These are phyloP conservation scores for Lerista edwardsae DNA, from an alignment of 2,797 vertebrate genomes.

Conservation along the genomic window DNA sequence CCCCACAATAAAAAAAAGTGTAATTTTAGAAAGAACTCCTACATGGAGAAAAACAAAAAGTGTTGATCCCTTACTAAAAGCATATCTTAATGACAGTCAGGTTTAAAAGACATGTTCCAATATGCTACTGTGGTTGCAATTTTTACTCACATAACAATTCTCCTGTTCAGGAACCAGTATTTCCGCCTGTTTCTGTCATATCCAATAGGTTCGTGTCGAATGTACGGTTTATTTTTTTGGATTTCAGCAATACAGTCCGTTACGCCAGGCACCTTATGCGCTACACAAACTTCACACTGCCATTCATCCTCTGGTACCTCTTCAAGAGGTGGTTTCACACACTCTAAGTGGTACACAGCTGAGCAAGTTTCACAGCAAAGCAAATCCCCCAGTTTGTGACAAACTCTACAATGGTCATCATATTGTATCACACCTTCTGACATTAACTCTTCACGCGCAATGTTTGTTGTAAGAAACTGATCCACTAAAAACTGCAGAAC, in stretches of 20 bases:
- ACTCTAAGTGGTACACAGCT: conserved; percentile 96
- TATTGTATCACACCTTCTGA: conserved; percentile 96
- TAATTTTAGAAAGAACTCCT: not conserved
- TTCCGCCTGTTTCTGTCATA: conserved; percentile 91
- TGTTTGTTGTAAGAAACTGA: conserved; percentile 95
- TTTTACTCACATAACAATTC: conserved; percentile 91
- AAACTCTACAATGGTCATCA: conserved; percentile 96
- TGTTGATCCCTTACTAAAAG: not conserved
- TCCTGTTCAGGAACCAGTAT: conserved; percentile 96
- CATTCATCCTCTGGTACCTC: conserved; percentile 98
- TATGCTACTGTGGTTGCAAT: fast-evolving
- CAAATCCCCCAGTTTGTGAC: conserved; percentile 95
- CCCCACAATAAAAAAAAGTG: not conserved
- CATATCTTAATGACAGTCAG: not conserved
- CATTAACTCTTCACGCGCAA: conserved; percentile 95
- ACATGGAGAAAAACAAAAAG: not conserved
- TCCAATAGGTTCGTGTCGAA: conserved; percentile 92
- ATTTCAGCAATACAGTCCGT: conserved; percentile 92
- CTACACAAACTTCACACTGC: conserved; percentile 97
- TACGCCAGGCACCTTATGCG: conserved; percentile 93
- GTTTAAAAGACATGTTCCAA: not conserved
- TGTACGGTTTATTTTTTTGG: conserved; percentile 93
- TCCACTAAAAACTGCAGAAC: conserved; percentile 97
- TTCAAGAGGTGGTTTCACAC: conserved; percentile 92
- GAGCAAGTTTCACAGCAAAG: conserved; percentile 98